Evolutionary conservation across 2,888 invertebrate genomes (phyloP).

Genomic region (Amphipyra berbera): DNA sequence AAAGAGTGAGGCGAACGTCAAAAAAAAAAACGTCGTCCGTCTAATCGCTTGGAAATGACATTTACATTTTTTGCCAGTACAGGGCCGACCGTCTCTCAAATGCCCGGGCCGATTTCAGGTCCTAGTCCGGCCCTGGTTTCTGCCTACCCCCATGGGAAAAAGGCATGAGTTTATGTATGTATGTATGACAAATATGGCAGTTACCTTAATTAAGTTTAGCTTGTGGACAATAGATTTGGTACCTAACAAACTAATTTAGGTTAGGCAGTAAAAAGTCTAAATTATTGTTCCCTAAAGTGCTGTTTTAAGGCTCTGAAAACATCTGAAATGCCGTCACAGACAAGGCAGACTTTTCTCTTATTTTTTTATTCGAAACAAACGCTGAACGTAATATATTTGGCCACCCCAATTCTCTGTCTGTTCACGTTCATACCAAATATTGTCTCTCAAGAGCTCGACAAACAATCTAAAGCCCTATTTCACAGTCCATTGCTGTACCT

Average conservation of each 20-base stretch:
- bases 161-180: too few relatives aligned
- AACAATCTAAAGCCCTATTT: conserved; percentile 36
- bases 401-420: conserved; percentile 26
- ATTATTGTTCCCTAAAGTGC: conserved; percentile 3
- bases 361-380: conserved; percentile 28
- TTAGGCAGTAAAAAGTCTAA: conserved; percentile 15
- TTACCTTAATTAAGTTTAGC: too few relatives aligned
- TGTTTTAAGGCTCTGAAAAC: conserved; percentile 8
- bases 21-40: too few relatives aligned
- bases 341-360: conserved; percentile 4
- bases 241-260: conserved; percentile 21
- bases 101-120: too few relatives aligned
- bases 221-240: too few relatives aligned
- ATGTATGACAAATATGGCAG: too few relatives aligned
- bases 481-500: conserved; percentile 43
- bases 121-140: too few relatives aligned
- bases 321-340: conserved; percentile 3
- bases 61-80: too few relatives aligned
- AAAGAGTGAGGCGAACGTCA: too few relatives aligned
- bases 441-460: neutral
- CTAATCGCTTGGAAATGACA: too few relatives aligned
- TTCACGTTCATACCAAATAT: conserved; percentile 19
- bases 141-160: too few relatives aligned
- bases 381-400: conserved; percentile 18
- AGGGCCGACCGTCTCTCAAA: too few relatives aligned